phyloP scores from a whole-genome alignment of 2,888 invertebrate genomes.

The Scaptomyza caliginosa region DNA sequence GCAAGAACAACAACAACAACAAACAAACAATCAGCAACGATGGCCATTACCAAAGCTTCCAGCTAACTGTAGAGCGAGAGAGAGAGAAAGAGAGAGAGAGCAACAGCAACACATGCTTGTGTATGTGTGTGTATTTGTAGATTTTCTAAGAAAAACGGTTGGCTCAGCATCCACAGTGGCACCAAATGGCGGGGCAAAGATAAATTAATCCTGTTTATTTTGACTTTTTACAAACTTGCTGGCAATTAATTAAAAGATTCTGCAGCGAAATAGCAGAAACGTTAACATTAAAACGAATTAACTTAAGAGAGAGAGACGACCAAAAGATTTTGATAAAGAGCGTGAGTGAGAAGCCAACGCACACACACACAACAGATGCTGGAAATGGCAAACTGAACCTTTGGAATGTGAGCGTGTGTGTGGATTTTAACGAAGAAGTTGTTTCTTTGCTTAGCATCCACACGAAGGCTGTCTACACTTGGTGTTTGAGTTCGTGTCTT shows the following conservation, averaged over 20 bases:
- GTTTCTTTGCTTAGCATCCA: conserved; percentile 20
- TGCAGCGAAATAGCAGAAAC: not conserved
- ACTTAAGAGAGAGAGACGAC: conserved; percentile 13
- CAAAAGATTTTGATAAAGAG: conserved; percentile 3
- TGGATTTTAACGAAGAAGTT: conserved; percentile 2
- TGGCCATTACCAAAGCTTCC: conserved; percentile 56
- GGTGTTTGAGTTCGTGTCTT: conserved; percentile 3
- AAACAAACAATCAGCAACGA: conserved; percentile 15
- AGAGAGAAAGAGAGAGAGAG: conserved; percentile 20
- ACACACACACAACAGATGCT: conserved; percentile 21
- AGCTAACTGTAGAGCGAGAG: conserved; percentile 36
- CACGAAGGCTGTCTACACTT: not conserved
- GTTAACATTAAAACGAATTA: not conserved
- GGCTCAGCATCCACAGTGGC: conserved; percentile 48
- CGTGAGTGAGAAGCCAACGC: not conserved
- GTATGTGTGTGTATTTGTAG: conserved; percentile 11
- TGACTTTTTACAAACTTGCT: not conserved
- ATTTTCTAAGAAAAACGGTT: conserved; percentile 56
- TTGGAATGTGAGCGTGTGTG: not conserved
- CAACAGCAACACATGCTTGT: conserved; percentile 11
- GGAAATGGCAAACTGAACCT: not conserved
- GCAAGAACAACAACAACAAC: conserved; percentile 29
- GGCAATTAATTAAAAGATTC: not conserved
- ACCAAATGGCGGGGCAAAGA: not conserved
- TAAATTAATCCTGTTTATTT: conserved; percentile 8